Percentiles rank a stretch among this genome's conserved stretches.
Evolutionary conservation across 1,140 invertebrate genomes (phyloP).

Genomic region (Drosophila melanogaster): DNA sequence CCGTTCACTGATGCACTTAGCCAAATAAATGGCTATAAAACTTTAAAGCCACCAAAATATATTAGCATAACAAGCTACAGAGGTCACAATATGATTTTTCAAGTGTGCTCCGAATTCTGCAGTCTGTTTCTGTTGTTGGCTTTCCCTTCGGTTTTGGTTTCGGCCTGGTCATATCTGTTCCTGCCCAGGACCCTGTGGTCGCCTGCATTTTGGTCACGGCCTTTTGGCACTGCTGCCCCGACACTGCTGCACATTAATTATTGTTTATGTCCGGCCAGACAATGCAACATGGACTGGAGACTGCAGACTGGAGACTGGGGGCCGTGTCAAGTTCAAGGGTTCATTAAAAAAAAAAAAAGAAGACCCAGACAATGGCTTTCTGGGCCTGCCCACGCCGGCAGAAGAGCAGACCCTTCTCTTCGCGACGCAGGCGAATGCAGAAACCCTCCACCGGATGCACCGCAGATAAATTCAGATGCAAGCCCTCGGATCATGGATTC

Average conservation of each 20-base stretch:
- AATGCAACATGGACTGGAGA: constrained; percentile 58
- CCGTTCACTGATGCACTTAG: not conserved
- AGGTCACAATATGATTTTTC: not conserved
- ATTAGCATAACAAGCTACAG: too few species aligned
- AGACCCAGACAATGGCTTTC: constrained; percentile 35
- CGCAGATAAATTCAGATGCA: constrained; percentile 46
- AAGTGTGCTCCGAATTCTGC: constrained; percentile 4
- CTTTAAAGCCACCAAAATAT: not conserved
- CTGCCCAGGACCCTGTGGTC: constrained; percentile 12
- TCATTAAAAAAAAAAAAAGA: constrained; percentile 66
- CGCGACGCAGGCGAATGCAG: constrained; percentile 31
- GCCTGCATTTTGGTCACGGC: constrained; percentile 60
- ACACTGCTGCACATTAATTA: constrained; percentile 70
- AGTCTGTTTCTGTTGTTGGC: constrained; percentile 2
- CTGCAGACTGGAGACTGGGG: constrained; percentile 27
- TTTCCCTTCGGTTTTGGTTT: constrained; percentile 2
- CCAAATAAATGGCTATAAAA: not conserved
- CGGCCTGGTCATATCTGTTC: not conserved
- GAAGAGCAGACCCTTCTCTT: constrained; percentile 2
- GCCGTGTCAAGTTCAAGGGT: constrained; percentile 79
- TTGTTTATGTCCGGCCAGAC: constrained; percentile 67
- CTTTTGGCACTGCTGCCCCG: constrained; percentile 62
- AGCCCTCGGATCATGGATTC: constrained; percentile 24
- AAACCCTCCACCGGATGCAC: constrained; percentile 51
- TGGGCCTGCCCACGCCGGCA: constrained; percentile 29